These are phyloP conservation scores for Cirrhinus mrigala DNA, from an alignment of 2,797 vertebrate species.

Conservation along the genomic window DNA sequence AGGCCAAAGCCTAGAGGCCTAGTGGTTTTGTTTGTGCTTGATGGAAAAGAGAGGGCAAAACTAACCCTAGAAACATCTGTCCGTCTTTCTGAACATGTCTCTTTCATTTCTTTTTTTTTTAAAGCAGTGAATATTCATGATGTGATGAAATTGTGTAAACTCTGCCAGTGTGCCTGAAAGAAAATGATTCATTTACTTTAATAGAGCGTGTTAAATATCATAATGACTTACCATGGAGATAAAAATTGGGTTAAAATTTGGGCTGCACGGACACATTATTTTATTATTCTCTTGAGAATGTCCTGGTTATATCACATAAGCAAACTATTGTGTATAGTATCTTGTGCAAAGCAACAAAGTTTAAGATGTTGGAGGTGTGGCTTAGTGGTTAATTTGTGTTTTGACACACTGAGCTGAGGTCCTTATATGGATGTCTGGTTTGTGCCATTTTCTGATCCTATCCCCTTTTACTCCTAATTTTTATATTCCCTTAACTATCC, in stretches of 20 bases:
- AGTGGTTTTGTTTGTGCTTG: background rate
- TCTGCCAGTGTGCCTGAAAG: conserved; percentile 8
- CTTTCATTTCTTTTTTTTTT: background rate
- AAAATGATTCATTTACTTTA: conserved; percentile 49
- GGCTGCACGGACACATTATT: background rate
- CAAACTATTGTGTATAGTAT: background rate
- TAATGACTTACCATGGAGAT: conserved; percentile 54
- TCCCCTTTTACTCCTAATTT: background rate
- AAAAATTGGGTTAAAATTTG: background rate
- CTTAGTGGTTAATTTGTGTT: background rate
- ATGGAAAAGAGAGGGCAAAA: background rate
- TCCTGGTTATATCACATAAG: background rate
- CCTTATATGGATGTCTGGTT: background rate
- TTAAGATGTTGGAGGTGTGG: background rate
- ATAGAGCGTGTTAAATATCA: conserved; percentile 47
- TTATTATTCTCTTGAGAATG: background rate
- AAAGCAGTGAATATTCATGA: conserved; percentile 43
- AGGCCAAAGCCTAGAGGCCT: conserved; percentile 17
- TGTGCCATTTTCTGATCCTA: background rate
- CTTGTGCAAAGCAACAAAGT: background rate
- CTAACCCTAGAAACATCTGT: background rate
- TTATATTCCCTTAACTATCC: background rate
- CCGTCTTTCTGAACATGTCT: background rate
- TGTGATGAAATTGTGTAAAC: conserved; percentile 12
- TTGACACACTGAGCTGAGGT: background rate